Evolutionary conservation across 1,140 invertebrate species (phyloP).

Genomic region (Hypsibius dujardini): DNA sequence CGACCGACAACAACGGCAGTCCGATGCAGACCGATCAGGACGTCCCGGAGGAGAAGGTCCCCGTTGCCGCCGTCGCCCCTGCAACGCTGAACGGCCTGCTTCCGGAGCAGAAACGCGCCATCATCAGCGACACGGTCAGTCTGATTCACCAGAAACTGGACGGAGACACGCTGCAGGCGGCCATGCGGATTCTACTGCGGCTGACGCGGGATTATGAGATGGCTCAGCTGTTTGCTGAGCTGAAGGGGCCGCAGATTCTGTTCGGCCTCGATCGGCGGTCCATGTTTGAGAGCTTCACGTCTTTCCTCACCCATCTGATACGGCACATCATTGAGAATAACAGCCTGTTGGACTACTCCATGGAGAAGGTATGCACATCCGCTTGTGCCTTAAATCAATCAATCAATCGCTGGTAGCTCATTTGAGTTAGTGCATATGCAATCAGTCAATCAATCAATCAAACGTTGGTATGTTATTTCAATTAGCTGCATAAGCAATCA

Average conservation of each 20-base stretch:
- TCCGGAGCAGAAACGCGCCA: slow-evolving; percentile 15
- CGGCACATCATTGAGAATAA: slow-evolving; percentile 66
- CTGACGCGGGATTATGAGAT: slow-evolving; percentile 56
- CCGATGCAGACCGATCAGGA: slow-evolving; percentile 14
- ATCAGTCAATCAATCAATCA: too few species aligned
- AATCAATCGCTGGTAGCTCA: too few species aligned
- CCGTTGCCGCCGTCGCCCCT: not conserved
- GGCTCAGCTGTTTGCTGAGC: slow-evolving; percentile 52
- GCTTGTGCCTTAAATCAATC: too few species aligned
- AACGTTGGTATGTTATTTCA: too few species aligned
- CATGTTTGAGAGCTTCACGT: slow-evolving; percentile 56
- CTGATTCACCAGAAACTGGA: slow-evolving; percentile 35
- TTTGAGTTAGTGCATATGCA: too few species aligned
- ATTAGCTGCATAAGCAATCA: too few species aligned
- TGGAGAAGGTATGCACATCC: slow-evolving; percentile 47
- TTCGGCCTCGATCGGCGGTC: slow-evolving; percentile 51
- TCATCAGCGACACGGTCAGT: slow-evolving; percentile 4
- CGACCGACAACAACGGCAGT: not conserved
- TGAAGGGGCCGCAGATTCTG: slow-evolving; percentile 53
- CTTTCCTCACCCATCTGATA: slow-evolving; percentile 58
- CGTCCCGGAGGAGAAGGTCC: slow-evolving; percentile 13
- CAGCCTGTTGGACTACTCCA: slow-evolving; percentile 50
- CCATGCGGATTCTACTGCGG: slow-evolving; percentile 55
- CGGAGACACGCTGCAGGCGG: slow-evolving; percentile 55
- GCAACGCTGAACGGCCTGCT: not conserved